These are phyloP conservation scores for Drosophila kohkoa DNA, from an alignment of 1,140 invertebrate genomes.

Conservation along the genomic window DNA sequence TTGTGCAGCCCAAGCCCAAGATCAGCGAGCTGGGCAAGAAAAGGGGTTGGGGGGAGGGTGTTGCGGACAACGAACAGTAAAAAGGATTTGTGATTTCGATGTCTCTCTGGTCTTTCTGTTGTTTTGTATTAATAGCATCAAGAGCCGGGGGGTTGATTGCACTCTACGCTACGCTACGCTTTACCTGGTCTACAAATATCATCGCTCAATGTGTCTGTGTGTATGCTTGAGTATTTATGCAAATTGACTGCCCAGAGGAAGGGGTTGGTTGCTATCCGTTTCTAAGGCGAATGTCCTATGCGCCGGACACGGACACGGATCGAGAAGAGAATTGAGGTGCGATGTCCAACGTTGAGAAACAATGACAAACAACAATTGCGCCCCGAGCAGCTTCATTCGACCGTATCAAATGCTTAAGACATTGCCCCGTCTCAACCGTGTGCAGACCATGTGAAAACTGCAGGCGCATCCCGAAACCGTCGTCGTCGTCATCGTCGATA, in stretches of 20 bases:
- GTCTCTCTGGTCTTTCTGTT: slow-evolving; percentile 8
- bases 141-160: slow-evolving; percentile 27
- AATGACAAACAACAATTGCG: slow-evolving; percentile 69
- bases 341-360: slow-evolving; percentile 81
- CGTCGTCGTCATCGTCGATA: slow-evolving; percentile 10
- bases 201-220: too few relatives aligned
- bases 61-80: background rate
- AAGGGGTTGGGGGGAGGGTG: background rate
- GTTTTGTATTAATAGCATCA: slow-evolving; percentile 45
- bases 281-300: slow-evolving; percentile 20
- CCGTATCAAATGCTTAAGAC: slow-evolving; percentile 69
- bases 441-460: slow-evolving; percentile 52
- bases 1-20: slow-evolving; percentile 43
- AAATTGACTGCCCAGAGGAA: slow-evolving; percentile 70
- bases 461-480: slow-evolving; percentile 33
- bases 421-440: slow-evolving; percentile 15
- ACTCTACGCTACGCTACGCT: background rate
- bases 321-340: slow-evolving; percentile 57
- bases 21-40: background rate
- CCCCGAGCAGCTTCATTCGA: slow-evolving; percentile 54
- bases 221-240: slow-evolving; percentile 50
- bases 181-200: slow-evolving; percentile 51
- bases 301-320: slow-evolving; percentile 54
- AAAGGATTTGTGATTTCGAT: slow-evolving; percentile 27
- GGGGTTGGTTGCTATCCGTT: slow-evolving; percentile 64